These are phyloP conservation scores for Zoanthus solanderi DNA, from an alignment of 92 coral and sea anemone genomes.

Conservation along the genomic window DNA sequence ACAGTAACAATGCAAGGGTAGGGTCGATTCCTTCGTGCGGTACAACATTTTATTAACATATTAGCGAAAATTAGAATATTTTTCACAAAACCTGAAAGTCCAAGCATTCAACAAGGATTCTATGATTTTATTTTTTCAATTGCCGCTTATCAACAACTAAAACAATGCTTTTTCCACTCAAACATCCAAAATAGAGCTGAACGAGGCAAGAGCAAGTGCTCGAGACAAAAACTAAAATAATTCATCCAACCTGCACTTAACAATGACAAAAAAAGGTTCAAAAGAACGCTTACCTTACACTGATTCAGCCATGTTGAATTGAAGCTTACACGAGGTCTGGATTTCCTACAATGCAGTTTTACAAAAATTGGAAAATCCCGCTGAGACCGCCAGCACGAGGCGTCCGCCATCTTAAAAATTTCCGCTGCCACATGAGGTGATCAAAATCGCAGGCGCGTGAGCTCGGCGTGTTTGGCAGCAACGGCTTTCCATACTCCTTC, in stretches of 20 bases:
- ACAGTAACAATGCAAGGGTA: conserved; percentile 1
- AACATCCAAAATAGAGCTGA: conserved; percentile 23
- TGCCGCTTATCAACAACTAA: conserved; percentile 11
- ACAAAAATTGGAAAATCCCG: conserved; percentile 40
- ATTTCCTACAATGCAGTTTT: conserved; percentile 47
- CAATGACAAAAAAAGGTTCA: conserved; percentile 37
- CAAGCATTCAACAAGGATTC: conserved; percentile 40
- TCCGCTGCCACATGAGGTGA: conserved; percentile 19
- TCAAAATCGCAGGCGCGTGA: conserved; percentile 20
- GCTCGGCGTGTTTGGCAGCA: background rate
- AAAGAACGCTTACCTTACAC: conserved; percentile 50
- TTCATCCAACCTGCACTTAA: conserved; percentile 35
- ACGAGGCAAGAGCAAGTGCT: background rate
- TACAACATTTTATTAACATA: conserved; percentile 30
- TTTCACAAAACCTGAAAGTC: conserved; percentile 27
- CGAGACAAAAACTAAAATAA: conserved; percentile 17
- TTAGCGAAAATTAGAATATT: background rate
- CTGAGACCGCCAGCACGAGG: conserved; percentile 17
- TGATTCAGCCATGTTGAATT: conserved; percentile 26
- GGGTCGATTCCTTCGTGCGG: conserved; percentile 19
- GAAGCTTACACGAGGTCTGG: conserved; percentile 38
- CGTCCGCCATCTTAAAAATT: conserved; percentile 8
- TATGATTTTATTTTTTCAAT: conserved; percentile 31
- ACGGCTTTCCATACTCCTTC: too few species aligned
- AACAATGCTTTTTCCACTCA: conserved; percentile 12